phyloP scores from a whole-genome alignment of 2,888 invertebrate species.

The Megalurothrips usitatus region DNA sequence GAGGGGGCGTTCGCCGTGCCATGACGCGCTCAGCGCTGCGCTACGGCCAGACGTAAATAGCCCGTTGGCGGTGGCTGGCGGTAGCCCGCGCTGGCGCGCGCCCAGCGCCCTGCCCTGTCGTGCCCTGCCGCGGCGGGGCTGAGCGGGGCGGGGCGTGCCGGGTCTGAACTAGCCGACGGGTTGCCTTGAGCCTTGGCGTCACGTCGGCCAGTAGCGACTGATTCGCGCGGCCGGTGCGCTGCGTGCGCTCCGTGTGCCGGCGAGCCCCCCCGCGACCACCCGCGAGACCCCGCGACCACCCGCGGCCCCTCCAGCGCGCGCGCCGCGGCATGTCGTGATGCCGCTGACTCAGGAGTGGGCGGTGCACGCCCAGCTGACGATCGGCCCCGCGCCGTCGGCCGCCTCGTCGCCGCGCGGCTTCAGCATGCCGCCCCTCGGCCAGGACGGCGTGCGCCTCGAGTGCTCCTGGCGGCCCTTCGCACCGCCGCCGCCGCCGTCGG shows the following conservation, averaged over 20 bases:
- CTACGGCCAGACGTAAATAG: background rate
- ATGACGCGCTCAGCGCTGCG: background rate
- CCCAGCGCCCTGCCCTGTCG: background rate
- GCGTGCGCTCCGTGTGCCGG: too few species aligned
- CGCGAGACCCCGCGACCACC: background rate
- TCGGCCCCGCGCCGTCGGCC: conserved; percentile 50
- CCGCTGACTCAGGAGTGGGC: conserved; percentile 58
- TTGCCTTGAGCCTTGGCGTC: too few species aligned
- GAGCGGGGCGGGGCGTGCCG: background rate
- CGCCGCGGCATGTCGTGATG: conserved; percentile 26
- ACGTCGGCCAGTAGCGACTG: background rate
- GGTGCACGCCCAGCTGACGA: conserved; percentile 63
- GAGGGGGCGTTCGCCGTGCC: background rate
- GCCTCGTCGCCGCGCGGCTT: conserved; percentile 45
- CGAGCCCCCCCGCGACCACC: too few species aligned
- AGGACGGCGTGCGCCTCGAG: conserved; percentile 52
- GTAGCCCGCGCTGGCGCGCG: background rate
- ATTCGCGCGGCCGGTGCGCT: background rate
- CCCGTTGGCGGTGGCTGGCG: background rate
- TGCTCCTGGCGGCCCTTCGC: conserved; percentile 49
- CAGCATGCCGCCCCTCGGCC: conserved; percentile 37
- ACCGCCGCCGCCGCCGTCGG: conserved; percentile 40
- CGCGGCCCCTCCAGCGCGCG: background rate
- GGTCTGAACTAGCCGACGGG: background rate
- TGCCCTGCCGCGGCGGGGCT: background rate